Evolutionary conservation across 2,888 invertebrate genomes (phyloP).

Genomic region (Aporophyla lueneburgensis): DNA sequence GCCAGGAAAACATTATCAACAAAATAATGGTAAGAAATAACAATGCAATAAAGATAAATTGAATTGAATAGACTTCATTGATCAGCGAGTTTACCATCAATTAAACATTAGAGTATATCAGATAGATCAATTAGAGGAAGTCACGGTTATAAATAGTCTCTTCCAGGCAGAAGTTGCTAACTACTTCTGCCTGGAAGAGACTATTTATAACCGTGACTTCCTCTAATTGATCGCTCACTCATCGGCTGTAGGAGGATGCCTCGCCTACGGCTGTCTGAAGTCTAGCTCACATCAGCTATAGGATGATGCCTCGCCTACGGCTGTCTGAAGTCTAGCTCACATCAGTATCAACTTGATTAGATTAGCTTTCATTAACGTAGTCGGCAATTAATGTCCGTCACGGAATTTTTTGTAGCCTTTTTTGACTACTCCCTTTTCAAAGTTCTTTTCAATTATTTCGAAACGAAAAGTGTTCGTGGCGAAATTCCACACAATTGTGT

Average conservation of each 20-base stretch:
- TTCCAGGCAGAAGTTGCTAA: constrained; percentile 25
- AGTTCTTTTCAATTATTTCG: neutral
- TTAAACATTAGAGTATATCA: constrained; percentile 49
- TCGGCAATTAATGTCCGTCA: neutral
- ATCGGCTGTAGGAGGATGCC: constrained; percentile 24
- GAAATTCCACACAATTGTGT: neutral
- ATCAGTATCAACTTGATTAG: constrained; percentile 38
- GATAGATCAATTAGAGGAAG: constrained; percentile 59
- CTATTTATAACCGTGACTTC: too few species aligned
- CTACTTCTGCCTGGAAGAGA: too few species aligned
- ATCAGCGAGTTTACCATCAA: constrained; percentile 40
- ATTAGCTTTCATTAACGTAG: neutral
- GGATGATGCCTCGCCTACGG: constrained; percentile 22
- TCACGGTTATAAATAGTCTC: constrained; percentile 53
- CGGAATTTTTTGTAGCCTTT: neutral
- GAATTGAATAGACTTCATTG: constrained; percentile 22
- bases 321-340: constrained; percentile 10
- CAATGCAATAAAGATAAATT: constrained; percentile 45
- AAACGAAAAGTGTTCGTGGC: neutral
- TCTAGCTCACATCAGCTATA: constrained; percentile 18
- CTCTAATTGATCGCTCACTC: too few species aligned
- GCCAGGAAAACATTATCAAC: neutral
- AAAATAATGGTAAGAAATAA: constrained; percentile 10
- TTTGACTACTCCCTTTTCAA: neutral
- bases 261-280: constrained; percentile 5